Evolutionary conservation across 2,113 vertebrate genomes (phyloP).

Genomic region (Lagopus muta): DNA sequence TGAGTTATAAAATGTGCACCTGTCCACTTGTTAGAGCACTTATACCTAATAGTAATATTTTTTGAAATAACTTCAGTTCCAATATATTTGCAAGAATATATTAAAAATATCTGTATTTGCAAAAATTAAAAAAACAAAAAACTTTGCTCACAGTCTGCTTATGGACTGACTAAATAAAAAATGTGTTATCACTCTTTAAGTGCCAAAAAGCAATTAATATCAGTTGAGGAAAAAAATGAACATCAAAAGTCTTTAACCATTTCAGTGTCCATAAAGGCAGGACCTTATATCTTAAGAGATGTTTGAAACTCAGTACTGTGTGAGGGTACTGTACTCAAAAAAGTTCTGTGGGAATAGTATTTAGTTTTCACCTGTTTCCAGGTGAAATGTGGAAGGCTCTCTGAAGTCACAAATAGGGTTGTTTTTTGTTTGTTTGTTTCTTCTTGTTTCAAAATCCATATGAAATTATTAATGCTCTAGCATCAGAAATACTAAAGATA

Average conservation of each 20-base stretch:
- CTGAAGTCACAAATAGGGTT: neutral
- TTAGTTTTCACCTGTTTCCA: neutral
- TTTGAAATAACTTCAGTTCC: neutral
- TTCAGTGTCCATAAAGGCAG: neutral
- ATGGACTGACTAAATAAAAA: neutral
- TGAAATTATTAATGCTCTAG: neutral
- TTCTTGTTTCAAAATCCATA: neutral
- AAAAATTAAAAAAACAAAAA: too few relatives aligned
- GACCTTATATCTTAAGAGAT: neutral
- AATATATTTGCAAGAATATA: neutral
- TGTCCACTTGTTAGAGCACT: neutral
- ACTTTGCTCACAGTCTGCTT: neutral
- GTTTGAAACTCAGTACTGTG: neutral
- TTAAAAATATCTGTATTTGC: too few relatives aligned
- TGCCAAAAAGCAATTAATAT: neutral
- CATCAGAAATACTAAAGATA: neutral
- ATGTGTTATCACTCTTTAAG: neutral
- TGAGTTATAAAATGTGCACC: neutral
- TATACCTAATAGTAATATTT: neutral
- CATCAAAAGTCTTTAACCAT: neutral
- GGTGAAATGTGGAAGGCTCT: neutral
- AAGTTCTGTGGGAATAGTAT: neutral
- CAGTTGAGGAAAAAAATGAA: neutral
- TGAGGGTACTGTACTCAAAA: neutral
- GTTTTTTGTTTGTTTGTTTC: neutral